phyloP scores from a whole-genome alignment of 64 coral and sea anemone species.

The Anthopleura sola region DNA sequence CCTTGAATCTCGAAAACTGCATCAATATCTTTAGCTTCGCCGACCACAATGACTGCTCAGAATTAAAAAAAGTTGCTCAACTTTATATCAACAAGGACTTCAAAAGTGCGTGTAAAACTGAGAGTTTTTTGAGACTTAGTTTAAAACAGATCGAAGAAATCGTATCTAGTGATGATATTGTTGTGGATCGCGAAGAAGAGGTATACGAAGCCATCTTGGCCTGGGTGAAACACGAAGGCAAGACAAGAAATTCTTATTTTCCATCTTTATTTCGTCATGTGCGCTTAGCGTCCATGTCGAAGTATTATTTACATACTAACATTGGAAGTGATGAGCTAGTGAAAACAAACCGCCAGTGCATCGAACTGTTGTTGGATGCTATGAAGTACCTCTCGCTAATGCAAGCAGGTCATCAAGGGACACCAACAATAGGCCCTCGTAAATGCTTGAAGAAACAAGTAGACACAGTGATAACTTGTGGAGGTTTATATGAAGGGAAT shows the following conservation, averaged over 20 bases:
- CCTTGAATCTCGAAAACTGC: conserved; percentile 12
- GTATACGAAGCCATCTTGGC: conserved; percentile 18
- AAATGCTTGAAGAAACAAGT: conserved; percentile 5
- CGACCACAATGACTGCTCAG: neutral
- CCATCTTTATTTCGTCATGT: conserved; percentile 20
- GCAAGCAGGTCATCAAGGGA: neutral
- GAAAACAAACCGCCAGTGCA: neutral
- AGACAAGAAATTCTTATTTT: conserved; percentile 20
- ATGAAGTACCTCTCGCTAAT: conserved; percentile 12
- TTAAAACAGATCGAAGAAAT: conserved; percentile 17
- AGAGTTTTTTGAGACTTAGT: neutral
- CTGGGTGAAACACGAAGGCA: conserved; percentile 25
- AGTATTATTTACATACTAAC: neutral
- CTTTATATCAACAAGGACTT: conserved; percentile 26
- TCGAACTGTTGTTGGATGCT: neutral
- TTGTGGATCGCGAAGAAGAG: conserved; percentile 30
- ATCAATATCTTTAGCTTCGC: conserved; percentile 8
- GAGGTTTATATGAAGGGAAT: neutral
- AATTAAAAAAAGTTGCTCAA: neutral
- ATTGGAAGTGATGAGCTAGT: conserved; percentile 18
- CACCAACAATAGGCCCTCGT: neutral
- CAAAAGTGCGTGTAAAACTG: neutral
- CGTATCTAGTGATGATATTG: conserved; percentile 35
- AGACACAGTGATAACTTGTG: neutral
- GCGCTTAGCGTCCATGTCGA: conserved; percentile 6